Percentiles rank a stretch among this genome's conserved stretches.
Conservation (phyloP, 2,888 invertebrate genomes). For the Perizoma affinitatum region DNA sequence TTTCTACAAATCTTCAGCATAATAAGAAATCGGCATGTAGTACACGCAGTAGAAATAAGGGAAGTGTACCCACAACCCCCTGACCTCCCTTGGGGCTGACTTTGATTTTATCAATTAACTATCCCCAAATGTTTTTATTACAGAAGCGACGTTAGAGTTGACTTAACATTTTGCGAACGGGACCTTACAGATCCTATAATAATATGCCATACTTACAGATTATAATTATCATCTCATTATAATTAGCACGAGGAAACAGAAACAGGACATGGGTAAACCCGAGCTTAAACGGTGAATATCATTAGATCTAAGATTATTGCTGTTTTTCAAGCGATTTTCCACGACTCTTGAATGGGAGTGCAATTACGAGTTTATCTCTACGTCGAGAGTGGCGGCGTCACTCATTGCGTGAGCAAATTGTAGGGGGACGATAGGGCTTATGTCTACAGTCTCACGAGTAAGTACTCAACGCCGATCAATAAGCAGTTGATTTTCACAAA, state of each 20-base stretch:
- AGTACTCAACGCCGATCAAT: background rate
- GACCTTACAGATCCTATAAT: too few relatives aligned
- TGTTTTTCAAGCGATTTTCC: slow-evolving; percentile 47
- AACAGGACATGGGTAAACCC: slow-evolving; percentile 66
- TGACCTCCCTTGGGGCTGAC: too few relatives aligned
- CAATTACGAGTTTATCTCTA: slow-evolving; percentile 34
- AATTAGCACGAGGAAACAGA: slow-evolving; percentile 39
- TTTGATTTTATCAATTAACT: too few relatives aligned
- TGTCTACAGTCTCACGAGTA: slow-evolving; percentile 18
- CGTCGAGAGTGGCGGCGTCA: slow-evolving; percentile 53
- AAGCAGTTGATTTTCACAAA: too few relatives aligned
- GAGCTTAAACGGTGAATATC: slow-evolving; percentile 41
- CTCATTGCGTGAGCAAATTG: slow-evolving; percentile 51
- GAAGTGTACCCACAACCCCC: too few relatives aligned
- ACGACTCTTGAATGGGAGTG: slow-evolving; percentile 37
- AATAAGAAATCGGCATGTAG: too few relatives aligned
- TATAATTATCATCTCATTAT: slow-evolving; percentile 19
- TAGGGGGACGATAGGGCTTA: slow-evolving; percentile 19
- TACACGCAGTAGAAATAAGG: too few relatives aligned
- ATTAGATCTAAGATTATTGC: slow-evolving; percentile 44
- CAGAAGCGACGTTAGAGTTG: too few relatives aligned
- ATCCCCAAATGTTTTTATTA: too few relatives aligned
- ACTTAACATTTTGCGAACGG: too few relatives aligned
- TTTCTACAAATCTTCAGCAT: too few relatives aligned
- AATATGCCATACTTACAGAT: background rate